Base-by-base conservation (phyloP, 2,888 invertebrate genomes). In the Gymnocheta viridis region DNA sequence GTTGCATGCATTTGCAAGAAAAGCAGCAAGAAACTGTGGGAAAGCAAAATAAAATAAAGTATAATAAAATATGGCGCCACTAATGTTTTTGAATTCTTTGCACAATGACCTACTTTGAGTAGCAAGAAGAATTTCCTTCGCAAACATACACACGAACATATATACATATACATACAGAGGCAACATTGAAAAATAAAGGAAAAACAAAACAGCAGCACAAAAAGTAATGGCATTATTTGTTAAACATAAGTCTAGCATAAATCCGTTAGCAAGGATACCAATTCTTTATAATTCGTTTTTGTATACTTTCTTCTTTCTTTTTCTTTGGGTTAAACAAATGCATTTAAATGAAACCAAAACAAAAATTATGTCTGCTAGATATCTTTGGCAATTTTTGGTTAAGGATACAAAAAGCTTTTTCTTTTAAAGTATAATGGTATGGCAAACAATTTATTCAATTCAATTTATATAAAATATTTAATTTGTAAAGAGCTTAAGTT, bases 51-150 rank as follows among this genome's bases (percentile, higher is more conserved):
- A 81, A 54, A 69, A 54, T 69, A 67, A 77, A 66, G 24, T 67
- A 67, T 44, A 67, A 73, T 77, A 81, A 77, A 77, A 84, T 81
- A 84, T 84, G 81, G 84, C 84, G 84, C 84, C 84, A 81, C 84
- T 77, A 84, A 81, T 84, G 77, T 84, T 84, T 70, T 80, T 73
- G 67, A 38, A 74, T 83, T 74, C 49, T 19, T 74, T 83, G 47
- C 69, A 83, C 69, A 79, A 74, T 83, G 82, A 83, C 82, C 82
- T 70, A 84, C 77, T 84, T 84, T 9, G 51, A 49, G 51, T 12
- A 41, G 69, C 56, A 73, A 64, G 62, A 78, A 74, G 62, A 77
- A 74, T 17, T 62, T 62, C 29, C 22, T 38, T 6, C 19, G n/a
- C 60, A 60, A 22, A 60, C 29, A 35, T 41, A 6, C 14, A 19